Percentiles rank a stretch among this genome's conserved stretches.
These are phyloP conservation scores for Pterocles gutturalis DNA, from an alignment of 2,113 vertebrate genomes.

Conservation along the genomic window DNA sequence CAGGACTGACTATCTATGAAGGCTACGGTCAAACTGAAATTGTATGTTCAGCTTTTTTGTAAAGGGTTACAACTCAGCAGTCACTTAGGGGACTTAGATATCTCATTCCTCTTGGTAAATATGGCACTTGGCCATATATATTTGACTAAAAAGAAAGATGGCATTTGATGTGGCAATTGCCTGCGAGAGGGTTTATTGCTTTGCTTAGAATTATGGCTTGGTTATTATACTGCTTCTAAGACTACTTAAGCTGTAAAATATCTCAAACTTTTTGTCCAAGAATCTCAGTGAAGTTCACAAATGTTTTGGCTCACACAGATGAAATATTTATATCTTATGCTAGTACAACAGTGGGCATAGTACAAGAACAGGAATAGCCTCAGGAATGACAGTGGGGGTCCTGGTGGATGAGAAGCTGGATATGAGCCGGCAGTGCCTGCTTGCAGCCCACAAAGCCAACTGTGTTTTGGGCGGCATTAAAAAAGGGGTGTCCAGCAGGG, in stretches of 20 bases:
- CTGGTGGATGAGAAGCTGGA: too few species aligned
- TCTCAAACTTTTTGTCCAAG: not conserved
- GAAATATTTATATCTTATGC: not conserved
- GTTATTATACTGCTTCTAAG: not conserved
- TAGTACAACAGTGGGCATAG: not conserved
- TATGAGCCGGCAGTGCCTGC: too few species aligned
- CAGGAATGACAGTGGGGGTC: not conserved
- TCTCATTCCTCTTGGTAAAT: not conserved
- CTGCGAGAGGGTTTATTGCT: not conserved
- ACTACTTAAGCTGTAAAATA: not conserved
- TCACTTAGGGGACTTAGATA: not conserved
- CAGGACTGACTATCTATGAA: conserved; percentile 81
- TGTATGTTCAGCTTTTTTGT: conserved; percentile 43
- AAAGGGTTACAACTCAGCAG: not conserved
- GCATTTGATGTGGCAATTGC: not conserved
- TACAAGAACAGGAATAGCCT: not conserved
- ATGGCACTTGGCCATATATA: not conserved
- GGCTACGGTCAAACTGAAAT: conserved; percentile 85
- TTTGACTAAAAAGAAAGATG: not conserved
- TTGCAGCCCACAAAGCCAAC: too few species aligned
- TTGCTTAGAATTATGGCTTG: not conserved
- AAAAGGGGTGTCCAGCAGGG: too few species aligned
- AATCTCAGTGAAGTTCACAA: not conserved
- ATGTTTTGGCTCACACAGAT: not conserved
- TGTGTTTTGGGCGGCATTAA: too few species aligned